Evolutionary conservation across 2,797 vertebrate species (phyloP).

Genomic region (Dermochelys coriacea): DNA sequence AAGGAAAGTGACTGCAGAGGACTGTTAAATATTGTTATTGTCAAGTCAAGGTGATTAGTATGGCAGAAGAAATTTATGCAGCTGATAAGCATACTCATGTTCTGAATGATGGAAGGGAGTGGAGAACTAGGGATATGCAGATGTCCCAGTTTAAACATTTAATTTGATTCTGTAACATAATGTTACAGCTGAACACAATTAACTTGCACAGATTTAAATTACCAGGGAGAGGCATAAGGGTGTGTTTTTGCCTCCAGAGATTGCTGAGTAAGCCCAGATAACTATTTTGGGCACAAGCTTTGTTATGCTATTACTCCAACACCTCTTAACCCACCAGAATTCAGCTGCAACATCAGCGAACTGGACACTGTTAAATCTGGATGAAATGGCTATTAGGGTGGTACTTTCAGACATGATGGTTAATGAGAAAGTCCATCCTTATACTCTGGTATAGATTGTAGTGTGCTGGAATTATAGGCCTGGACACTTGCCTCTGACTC

Average conservation of each 20-base stretch:
- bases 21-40: not conserved
- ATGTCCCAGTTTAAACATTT: not conserved
- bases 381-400: not conserved
- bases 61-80: not conserved
- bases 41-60: not conserved
- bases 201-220: not conserved
- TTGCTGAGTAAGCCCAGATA: not conserved
- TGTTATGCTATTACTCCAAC: not conserved
- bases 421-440: not conserved
- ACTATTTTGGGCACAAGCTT: not conserved
- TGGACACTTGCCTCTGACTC: not conserved
- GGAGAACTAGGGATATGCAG: rapidly evolving
- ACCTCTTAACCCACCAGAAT: not conserved
- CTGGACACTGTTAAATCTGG: not conserved
- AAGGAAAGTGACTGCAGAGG: not conserved
- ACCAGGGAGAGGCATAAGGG: not conserved
- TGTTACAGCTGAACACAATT: not conserved
- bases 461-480: not conserved
- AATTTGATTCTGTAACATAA: not conserved
- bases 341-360: not conserved
- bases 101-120: not conserved
- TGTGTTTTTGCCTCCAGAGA: not conserved
- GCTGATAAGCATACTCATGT: not conserved
- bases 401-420: not conserved
- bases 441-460: not conserved